Evolutionary conservation across 2,113 vertebrate species (phyloP), one percentile per base, ranked within the genome.

Genomic region (Crocuta crocuta): DNA sequence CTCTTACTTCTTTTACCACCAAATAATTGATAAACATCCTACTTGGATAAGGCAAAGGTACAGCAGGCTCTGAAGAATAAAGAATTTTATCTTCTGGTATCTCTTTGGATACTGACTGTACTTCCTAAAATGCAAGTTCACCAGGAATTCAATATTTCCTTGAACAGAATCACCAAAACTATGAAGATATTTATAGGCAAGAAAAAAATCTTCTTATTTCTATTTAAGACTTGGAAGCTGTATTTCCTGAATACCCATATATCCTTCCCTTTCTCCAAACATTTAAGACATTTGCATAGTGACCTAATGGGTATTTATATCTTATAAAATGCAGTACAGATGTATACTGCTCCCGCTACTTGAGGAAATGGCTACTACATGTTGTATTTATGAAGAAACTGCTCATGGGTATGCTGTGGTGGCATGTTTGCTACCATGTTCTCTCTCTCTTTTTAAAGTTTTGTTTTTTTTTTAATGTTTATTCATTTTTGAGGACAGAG

Each of bases 1-100:
- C 45, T 73, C 48, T 97, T 94, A 74, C 24, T 63, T 76, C 50
- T 97, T 96, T 94, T 80, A 87, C 58, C 23, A 74, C 24, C n/a
- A 81, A 95, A 31, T 82, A 43, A 92, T 35, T n/a, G 86, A 58
- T 76, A 53, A 82, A 87, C 17, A 92, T 73, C 28, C 63, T 78
- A 83, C 50, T 0, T 70, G 31, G 76, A 95, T 63, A 63, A 45
- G 53, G 55, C 78, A 92, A 92, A 89, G 39, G 78, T 81, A 74
- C 1, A 82, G 48, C 31, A 83, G 63, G 66, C 23, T 78, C 50
- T 80, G 81, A 92, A 88, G 33, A 45, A 16, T 48, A 92, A 48
- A 89, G 53, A 48, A 45, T 83, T 87, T 91, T 58, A 65, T 13
- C n/a, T 91, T 79, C 94, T 21, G 45, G 7, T 43, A 12, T 71